These are phyloP conservation scores for Athalia rosae DNA, from an alignment of 2,888 invertebrate species.

Conservation along the genomic window DNA sequence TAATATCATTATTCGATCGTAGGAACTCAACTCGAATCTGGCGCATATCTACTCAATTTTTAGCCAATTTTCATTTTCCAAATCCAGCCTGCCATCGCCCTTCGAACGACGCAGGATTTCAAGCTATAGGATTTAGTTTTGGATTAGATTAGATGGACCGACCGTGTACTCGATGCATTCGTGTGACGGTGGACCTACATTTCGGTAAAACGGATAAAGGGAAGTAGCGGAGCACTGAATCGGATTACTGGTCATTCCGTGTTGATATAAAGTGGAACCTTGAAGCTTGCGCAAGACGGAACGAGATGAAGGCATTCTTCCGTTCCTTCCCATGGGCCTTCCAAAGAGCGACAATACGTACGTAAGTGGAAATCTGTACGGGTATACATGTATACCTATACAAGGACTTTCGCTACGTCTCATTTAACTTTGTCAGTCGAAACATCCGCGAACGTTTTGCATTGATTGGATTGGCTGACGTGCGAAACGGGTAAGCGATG, in stretches of 20 bases:
- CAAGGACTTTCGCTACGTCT: constrained; percentile 55
- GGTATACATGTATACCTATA: too few relatives aligned
- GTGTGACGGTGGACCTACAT: not conserved
- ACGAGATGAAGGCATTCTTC: constrained; percentile 35
- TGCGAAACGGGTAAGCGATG: constrained; percentile 27
- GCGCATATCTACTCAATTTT: not conserved
- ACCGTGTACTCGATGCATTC: constrained; percentile 28
- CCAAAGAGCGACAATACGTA: constrained; percentile 20
- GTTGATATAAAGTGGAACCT: not conserved
- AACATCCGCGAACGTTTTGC: constrained; percentile 31
- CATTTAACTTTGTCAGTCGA: constrained; percentile 52
- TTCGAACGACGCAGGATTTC: not conserved
- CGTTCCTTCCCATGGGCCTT: constrained; percentile 32
- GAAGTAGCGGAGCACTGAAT: constrained; percentile 34
- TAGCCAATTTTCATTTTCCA: not conserved
- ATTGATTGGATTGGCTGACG: constrained; percentile 47
- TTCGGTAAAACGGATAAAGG: not conserved
- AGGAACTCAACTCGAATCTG: not conserved
- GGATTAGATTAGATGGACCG: constrained; percentile 35
- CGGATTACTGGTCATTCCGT: constrained; percentile 44
- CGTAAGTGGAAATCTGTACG: not conserved
- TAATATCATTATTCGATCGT: too few relatives aligned
- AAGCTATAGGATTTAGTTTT: not conserved
- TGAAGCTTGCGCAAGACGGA: constrained; percentile 25
- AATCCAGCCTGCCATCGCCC: not conserved